A percentile compares a stretch with the other conserved stretches of the same genome.
phyloP scores from a whole-genome alignment of 2,797 vertebrate genomes.

The Crenuchus spilurus region DNA sequence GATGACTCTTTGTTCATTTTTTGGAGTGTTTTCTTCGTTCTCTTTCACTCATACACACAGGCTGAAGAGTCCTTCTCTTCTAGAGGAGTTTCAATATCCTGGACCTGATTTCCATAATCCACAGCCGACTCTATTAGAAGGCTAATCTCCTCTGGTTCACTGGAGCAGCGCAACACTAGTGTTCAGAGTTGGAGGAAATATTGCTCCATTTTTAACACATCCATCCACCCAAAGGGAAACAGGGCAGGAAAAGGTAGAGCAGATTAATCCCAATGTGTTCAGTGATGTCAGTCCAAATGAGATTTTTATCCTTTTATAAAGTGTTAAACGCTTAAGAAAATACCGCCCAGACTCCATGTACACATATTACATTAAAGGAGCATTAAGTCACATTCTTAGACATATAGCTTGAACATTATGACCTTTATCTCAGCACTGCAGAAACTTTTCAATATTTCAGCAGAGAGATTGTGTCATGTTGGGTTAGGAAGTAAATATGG shows the following conservation, averaged over 20 bases:
- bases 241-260: background rate
- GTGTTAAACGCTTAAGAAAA: slow-evolving; percentile 13
- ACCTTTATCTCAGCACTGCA: too few relatives aligned
- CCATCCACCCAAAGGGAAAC: too few relatives aligned
- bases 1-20: too few relatives aligned
- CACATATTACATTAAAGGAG: background rate
- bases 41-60: background rate
- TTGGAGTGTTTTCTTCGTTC: background rate
- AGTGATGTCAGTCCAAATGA: background rate
- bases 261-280: slow-evolving; percentile 5
- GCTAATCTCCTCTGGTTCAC: background rate
- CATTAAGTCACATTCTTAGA: background rate
- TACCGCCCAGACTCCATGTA: background rate
- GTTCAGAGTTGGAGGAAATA: background rate
- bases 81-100: background rate
- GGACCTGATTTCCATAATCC: slow-evolving; percentile 13
- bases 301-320: slow-evolving; percentile 23
- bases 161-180: background rate
- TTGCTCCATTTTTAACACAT: background rate
- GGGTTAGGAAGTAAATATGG: too few relatives aligned
- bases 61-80: background rate
- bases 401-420: too few relatives aligned
- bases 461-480: too few relatives aligned
- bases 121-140: slow-evolving; percentile 11
- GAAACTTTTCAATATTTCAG: too few relatives aligned